Evolutionary conservation across 23 tunicate genomes (phyloP).

Genomic region (Halocynthia aurantium): DNA sequence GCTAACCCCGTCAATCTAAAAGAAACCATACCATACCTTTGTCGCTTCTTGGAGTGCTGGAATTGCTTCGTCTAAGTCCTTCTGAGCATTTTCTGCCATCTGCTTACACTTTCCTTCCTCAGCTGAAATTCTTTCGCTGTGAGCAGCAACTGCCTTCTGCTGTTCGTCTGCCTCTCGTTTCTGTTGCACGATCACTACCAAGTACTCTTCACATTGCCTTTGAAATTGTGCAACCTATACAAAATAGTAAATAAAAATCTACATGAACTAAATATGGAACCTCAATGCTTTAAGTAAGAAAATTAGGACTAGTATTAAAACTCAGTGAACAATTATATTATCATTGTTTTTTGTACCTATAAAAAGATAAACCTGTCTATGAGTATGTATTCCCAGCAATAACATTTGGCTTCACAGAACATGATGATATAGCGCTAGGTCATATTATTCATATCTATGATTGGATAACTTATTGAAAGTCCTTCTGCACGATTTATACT

Average conservation of each 20-base stretch:
- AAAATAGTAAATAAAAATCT: not conserved
- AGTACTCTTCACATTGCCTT: conserved; percentile 92
- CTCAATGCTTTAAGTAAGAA: not conserved
- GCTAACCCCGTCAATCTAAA: not conserved
- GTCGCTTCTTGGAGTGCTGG: conserved; percentile 95
- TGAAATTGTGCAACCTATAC: conserved; percentile 87
- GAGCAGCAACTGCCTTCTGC: conserved; percentile 89
- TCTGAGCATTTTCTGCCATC: conserved; percentile 96
- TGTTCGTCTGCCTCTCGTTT: conserved; percentile 98
- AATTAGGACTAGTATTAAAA: not conserved
- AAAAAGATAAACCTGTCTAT: too few relatives aligned
- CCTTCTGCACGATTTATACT: too few relatives aligned
- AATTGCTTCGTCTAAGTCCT: conserved; percentile 94
- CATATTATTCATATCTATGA: too few relatives aligned
- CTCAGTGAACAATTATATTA: too few relatives aligned
- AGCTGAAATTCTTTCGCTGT: conserved; percentile 73
- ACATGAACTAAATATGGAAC: too few relatives aligned
- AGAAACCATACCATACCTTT: conserved; percentile 31
- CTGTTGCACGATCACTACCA: conserved; percentile 92
- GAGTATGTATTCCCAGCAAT: too few relatives aligned
- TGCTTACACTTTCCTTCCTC: conserved; percentile 91
- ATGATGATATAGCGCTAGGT: too few relatives aligned
- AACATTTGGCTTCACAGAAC: too few relatives aligned
- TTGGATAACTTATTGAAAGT: too few relatives aligned
- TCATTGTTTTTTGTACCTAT: too few relatives aligned